Evolutionary conservation across 2,113 vertebrate genomes (phyloP).

Genomic region (Toxotes chatareus): DNA sequence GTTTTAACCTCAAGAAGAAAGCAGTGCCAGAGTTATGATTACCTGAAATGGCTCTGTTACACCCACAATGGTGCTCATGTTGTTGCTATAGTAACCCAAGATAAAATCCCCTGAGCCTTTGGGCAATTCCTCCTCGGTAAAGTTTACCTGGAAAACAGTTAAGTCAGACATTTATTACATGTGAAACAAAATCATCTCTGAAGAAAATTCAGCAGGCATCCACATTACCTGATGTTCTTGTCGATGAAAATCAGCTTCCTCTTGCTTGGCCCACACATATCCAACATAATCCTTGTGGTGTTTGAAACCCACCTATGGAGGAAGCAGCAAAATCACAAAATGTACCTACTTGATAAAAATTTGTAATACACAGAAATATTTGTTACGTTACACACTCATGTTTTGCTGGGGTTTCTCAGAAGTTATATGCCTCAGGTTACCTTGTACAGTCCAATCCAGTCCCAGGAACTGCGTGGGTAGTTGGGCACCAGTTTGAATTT

Average conservation of each 20-base stretch:
- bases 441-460: constrained; percentile 99
- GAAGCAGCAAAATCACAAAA: neutral
- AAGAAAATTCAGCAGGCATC: neutral
- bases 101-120: constrained; percentile 94
- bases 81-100: constrained; percentile 94
- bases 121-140: constrained; percentile 92
- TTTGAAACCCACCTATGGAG: constrained; percentile 93
- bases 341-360: neutral
- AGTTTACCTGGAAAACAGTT: constrained; percentile 85
- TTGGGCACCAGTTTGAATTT: constrained; percentile 86
- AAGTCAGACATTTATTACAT: constrained; percentile 41
- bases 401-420: neutral
- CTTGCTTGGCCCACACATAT: constrained; percentile 95
- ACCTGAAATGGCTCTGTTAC: constrained; percentile 97
- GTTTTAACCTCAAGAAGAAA: constrained; percentile 14
- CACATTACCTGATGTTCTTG: constrained; percentile 84
- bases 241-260: constrained; percentile 87
- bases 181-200: constrained; percentile 16
- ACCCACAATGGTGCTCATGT: constrained; percentile 89
- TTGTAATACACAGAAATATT: neutral
- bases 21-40: constrained; percentile 47
- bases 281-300: constrained; percentile 96
- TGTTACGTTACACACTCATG: neutral
- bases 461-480: constrained; percentile 95
- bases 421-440: constrained; percentile 72